Base-by-base conservation (phyloP, 1,140 invertebrate genomes). In the Anagrus nilaparvatae region DNA sequence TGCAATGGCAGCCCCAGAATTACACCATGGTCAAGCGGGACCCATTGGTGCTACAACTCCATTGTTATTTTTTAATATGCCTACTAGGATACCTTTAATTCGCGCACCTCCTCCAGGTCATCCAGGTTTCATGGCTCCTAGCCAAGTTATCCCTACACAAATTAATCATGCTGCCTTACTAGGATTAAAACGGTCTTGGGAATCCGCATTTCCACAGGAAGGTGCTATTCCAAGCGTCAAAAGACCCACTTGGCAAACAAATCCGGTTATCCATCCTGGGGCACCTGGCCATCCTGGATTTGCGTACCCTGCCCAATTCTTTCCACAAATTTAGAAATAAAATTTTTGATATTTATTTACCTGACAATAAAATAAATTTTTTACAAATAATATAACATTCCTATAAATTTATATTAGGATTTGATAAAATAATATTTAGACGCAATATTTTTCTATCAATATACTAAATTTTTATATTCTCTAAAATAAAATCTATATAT, bases 111-210 rank as follows among this genome's bases (percentile, higher is more conserved):
- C 50, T 40, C 51, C 60, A 34, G 46, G 62, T 4, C 50, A 55
- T 20, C 50, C 47, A 0, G 65, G 55, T 39, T 58, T 65, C 41
- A 64, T 70, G 62, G 23, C 39, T 5, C 56, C 67, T 51, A n/a
- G n/a, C n/a, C n/a, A n/a, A n/a, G n/a, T n/a, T n/a, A n/a, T n/a
- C n/a, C n/a, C n/a, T n/a, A n/a, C n/a, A n/a, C n/a, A n/a, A n/a
- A 42, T 66, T 1, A 67, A 66, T 47, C 58, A 54, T 40, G 50
- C 64, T 61, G 40, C 69, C 64, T n/a, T 81, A 65, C 61, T 73
- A 52, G 38, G 69, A 20, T 40, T 65, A 49, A 74, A 69, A 55
- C 60, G 53, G 48, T 65, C 58, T 45, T 75, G 63, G 72, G 70
- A 70, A 35, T 55, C 49, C 37, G 56, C 65, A n/a, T 60, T 65